phyloP scores from a whole-genome alignment of 2,888 invertebrate genomes.

The Pyrgus malvae region DNA sequence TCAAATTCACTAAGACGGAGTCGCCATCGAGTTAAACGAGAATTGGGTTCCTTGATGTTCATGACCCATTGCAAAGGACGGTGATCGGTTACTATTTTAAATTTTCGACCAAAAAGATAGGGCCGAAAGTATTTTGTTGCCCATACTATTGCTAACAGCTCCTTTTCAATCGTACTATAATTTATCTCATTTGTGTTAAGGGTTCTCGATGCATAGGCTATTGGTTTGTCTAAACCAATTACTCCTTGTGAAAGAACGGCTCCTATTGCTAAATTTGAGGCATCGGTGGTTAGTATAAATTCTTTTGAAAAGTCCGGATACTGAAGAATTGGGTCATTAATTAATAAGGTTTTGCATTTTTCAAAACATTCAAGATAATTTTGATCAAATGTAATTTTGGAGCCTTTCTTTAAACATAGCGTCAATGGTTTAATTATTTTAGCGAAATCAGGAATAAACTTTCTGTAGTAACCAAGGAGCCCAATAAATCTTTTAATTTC shows the following conservation, averaged over 20 bases:
- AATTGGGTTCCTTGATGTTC: constrained; percentile 18
- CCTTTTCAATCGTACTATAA: neutral
- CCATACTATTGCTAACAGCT: neutral
- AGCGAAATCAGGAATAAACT: constrained; percentile 3
- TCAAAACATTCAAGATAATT: neutral
- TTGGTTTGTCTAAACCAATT: neutral
- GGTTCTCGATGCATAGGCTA: neutral
- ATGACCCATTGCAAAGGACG: constrained; percentile 19
- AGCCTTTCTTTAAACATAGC: neutral
- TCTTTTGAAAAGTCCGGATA: constrained; percentile 1
- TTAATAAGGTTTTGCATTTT: neutral
- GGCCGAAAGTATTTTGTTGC: neutral
- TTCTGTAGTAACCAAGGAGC: neutral
- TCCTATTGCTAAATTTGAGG: neutral
- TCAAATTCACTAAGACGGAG: constrained; percentile 15
- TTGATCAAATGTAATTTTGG: neutral
- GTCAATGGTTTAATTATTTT: constrained; percentile 1
- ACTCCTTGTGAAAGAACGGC: neutral
- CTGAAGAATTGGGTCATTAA: neutral
- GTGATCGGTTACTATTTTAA: constrained; percentile 14
- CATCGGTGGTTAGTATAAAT: constrained; percentile 1
- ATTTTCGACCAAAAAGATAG: constrained; percentile 4
- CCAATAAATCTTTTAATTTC: constrained; percentile 4
- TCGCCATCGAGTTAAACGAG: constrained; percentile 12
- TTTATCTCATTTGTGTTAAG: neutral